Percentiles rank a stretch among this genome's conserved stretches.
Conservation (phyloP, 2,113 vertebrate species). For the Sciurus niger region DNA sequence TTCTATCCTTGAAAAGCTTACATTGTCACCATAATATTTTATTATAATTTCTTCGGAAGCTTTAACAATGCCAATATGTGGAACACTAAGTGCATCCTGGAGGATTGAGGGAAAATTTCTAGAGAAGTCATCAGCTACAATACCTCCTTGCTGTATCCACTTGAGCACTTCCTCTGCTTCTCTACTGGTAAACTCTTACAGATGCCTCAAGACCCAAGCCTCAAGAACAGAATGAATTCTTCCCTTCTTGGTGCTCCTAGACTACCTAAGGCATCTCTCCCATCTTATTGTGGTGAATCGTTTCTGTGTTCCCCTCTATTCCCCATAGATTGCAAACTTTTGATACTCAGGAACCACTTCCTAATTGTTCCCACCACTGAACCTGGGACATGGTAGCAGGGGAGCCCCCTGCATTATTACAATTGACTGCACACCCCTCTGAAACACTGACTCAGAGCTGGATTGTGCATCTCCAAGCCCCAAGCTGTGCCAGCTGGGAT, state of each 20-base stretch:
- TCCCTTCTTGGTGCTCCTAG: background rate
- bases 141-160: background rate
- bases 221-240: background rate
- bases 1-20: slow-evolving; percentile 34
- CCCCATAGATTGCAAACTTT: background rate
- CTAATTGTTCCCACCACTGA: background rate
- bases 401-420: background rate
- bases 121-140: background rate
- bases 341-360: background rate
- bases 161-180: background rate
- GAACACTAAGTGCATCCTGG: background rate
- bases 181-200: slow-evolving; percentile 21
- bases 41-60: background rate
- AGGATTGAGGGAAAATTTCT: background rate
- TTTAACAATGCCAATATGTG: slow-evolving; percentile 31
- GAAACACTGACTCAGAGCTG: background rate
- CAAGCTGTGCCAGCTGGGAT: background rate
- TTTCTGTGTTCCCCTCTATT: background rate
- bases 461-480: background rate
- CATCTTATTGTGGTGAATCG: background rate
- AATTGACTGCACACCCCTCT: background rate
- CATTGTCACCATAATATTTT: slow-evolving; percentile 32
- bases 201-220: slow-evolving; percentile 31
- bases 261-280: background rate
- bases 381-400: background rate